A percentile compares a stretch with the other conserved stretches of the same genome.
Evolutionary conservation across 2,888 invertebrate species (phyloP).

Genomic region (Eucera pruinosa): DNA sequence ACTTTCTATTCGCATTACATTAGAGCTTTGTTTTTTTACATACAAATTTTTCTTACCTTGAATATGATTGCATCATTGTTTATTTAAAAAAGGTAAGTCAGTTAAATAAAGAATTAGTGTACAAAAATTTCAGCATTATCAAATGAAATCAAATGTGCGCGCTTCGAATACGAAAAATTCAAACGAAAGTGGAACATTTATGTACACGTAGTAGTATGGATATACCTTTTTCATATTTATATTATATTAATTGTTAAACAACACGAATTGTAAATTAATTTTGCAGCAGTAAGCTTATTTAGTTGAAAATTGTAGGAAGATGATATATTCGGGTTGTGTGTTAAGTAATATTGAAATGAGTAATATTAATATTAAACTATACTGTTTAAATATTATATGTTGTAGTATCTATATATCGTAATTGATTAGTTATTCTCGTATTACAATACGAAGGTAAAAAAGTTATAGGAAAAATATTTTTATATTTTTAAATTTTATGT

Average conservation of each 20-base stretch:
- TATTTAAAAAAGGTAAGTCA: constrained; percentile 49
- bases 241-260: background rate
- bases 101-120: background rate
- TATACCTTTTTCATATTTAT: constrained; percentile 1
- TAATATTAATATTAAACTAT: no score
- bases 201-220: background rate
- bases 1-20: constrained; percentile 63
- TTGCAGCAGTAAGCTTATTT: background rate
- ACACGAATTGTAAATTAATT: background rate
- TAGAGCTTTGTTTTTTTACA: constrained; percentile 9
- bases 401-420: background rate
- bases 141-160: constrained; percentile 34
- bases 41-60: background rate
- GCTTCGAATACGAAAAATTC: constrained; percentile 21
- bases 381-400: no score
- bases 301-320: background rate
- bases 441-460: background rate
- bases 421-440: background rate
- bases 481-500: background rate
- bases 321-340: no score
- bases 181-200: constrained; percentile 16
- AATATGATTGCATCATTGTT: constrained; percentile 30
- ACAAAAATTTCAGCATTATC: no score
- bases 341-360: background rate
- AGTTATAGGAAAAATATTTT: background rate